Evolutionary conservation across 2,797 vertebrate species (phyloP), one percentile per base, ranked within the genome.

Genomic region (Halcyon leucocephala): DNA sequence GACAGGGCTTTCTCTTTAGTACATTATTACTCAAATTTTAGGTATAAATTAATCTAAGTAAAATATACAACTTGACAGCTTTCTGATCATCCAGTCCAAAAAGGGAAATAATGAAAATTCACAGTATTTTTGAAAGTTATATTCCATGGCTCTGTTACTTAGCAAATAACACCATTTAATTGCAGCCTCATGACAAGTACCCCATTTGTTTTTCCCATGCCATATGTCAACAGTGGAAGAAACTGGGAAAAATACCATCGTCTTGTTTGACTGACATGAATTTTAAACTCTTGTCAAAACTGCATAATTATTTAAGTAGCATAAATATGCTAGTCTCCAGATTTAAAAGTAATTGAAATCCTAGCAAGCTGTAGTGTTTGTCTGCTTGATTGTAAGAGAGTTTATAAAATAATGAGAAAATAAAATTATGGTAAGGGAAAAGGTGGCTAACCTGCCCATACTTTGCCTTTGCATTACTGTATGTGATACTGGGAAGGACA

Each of bases 201-300:
- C 39, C 51, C 62, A 7, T 74, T 93, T 96, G 57, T 92, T 96
- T 96, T 96, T 77, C 66, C 79, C 42, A 52, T 42, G 31, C 89
- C 88, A 91, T 86, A 89, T 93, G 76, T 85, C 86, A 82, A 58
- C 42, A 88, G 31, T 82, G 58, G 67, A 97, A 95, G 48, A 54
- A 95, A 78, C 29, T 80, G 73, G 89, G 52, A 81, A 82, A 95
- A 89, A 96, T 61, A 42, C 10, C 15, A 57, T 73, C 54, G 61
- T 1, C 10, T 82, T 42, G 7, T 66, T 92, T 93, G 80, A 95
- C 29, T 92, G 93, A 72, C 71, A 60, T 87, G 29, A 25, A 88
- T 89, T 96, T 93, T 81, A 82, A 92, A 70, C 14, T 73, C 66
- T 94, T 94, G 77, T 93, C 82, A 94, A 95, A 89, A 61, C 44